A percentile compares a stretch with the other conserved stretches of the same genome.
These are phyloP conservation scores for Plutella xylostella DNA, from an alignment of 2,888 invertebrate genomes.

Conservation along the genomic window DNA sequence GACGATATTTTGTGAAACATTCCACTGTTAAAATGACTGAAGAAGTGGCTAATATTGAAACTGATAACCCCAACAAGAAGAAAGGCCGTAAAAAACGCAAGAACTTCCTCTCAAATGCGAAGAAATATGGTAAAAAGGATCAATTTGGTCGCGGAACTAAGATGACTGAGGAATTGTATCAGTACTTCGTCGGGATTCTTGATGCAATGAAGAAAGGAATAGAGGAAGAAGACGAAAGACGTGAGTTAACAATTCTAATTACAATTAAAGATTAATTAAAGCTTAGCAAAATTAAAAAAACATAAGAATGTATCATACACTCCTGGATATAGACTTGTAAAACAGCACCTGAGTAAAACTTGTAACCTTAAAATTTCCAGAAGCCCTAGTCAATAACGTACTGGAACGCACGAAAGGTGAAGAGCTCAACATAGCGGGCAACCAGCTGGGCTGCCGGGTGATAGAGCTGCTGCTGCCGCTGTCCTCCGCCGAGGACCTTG, in stretches of 20 bases:
- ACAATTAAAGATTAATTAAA: no score
- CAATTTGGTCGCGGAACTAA: slow-evolving; percentile 77
- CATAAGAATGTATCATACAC: no score
- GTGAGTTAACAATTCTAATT: slow-evolving; percentile 49
- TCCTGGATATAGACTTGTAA: no score
- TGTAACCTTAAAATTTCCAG: slow-evolving; percentile 46
- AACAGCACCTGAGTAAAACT: no score
- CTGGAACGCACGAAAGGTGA: slow-evolving; percentile 76
- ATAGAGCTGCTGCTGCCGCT: slow-evolving; percentile 81
- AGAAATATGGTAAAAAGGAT: slow-evolving; percentile 81
- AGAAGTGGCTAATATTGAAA: slow-evolving; percentile 27
- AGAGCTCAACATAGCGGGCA: slow-evolving; percentile 79
- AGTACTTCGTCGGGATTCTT: slow-evolving; percentile 81
- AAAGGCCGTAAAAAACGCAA: slow-evolving; percentile 74
- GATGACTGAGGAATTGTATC: slow-evolving; percentile 79
- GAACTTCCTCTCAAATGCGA: slow-evolving; percentile 76
- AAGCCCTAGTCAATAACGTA: slow-evolving; percentile 79
- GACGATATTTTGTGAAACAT: neutral
- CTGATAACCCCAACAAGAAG: slow-evolving; percentile 38
- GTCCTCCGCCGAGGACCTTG: slow-evolving; percentile 72
- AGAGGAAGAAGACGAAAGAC: slow-evolving; percentile 77
- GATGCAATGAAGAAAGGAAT: slow-evolving; percentile 78
- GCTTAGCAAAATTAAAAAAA: no score
- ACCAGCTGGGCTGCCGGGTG: slow-evolving; percentile 84
- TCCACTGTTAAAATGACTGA: slow-evolving; percentile 34